Evolutionary conservation across 2,888 invertebrate species (phyloP).

Genomic region (Gerris lacustris): DNA sequence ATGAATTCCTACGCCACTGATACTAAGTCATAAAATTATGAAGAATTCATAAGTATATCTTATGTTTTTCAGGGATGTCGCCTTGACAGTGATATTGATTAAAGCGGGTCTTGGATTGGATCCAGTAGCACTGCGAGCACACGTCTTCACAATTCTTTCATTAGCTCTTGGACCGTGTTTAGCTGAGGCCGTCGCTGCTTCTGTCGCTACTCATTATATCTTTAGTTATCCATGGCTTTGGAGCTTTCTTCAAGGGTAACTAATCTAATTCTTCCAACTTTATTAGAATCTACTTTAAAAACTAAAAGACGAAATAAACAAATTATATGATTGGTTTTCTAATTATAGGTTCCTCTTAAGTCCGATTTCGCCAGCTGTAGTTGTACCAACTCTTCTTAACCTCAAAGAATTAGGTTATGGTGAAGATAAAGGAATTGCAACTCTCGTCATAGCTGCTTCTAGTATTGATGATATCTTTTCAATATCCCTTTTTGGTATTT

Average conservation of each 20-base stretch:
- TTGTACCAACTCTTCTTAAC: slow-evolving; percentile 53
- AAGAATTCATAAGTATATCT: no score
- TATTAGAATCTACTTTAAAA: background rate
- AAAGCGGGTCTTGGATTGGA: slow-evolving; percentile 44
- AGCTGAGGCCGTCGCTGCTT: slow-evolving; percentile 37
- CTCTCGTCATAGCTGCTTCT: slow-evolving; percentile 56
- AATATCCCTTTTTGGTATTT: slow-evolving; percentile 57
- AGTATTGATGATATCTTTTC: slow-evolving; percentile 65
- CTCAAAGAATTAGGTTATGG: slow-evolving; percentile 53
- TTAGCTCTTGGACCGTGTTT: slow-evolving; percentile 42
- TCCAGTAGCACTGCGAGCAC: slow-evolving; percentile 37
- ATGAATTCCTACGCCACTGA: no score
- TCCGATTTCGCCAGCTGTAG: slow-evolving; percentile 61
- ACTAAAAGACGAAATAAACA: background rate
- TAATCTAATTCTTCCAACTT: background rate
- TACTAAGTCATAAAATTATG: no score
- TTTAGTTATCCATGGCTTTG: slow-evolving; percentile 42
- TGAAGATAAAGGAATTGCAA: slow-evolving; percentile 59
- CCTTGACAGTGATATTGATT: slow-evolving; percentile 42
- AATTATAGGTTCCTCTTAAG: slow-evolving; percentile 46
- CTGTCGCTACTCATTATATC: slow-evolving; percentile 35
- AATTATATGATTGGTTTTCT: slow-evolving; percentile 12
- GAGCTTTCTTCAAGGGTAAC: slow-evolving; percentile 35
- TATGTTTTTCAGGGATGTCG: slow-evolving; percentile 37
- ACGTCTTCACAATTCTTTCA: slow-evolving; percentile 38